Percentiles rank a stretch among this genome's conserved stretches.
Evolutionary conservation across 2,113 vertebrate genomes (phyloP).

Genomic region (rabbit (Oryctolagus cuniculus)): DNA sequence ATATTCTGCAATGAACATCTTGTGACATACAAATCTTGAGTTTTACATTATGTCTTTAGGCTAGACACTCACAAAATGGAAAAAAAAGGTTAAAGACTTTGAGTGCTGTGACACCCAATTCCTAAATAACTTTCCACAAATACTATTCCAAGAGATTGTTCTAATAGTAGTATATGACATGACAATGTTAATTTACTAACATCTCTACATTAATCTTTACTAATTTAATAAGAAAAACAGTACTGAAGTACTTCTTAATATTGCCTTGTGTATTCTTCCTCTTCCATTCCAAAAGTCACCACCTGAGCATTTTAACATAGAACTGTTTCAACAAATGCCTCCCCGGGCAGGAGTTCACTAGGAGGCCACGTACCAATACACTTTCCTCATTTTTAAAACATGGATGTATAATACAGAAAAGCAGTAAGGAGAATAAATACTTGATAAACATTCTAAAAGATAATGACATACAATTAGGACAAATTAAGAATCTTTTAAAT

Average conservation of each 20-base stretch:
- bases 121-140: constrained; percentile 51
- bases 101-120: neutral
- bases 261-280: neutral
- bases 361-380: neutral
- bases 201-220: constrained; percentile 38
- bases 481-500: neutral
- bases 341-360: neutral
- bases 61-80: neutral
- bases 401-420: neutral
- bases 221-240: constrained; percentile 24
- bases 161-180: neutral
- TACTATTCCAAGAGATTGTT: neutral
- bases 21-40: neutral
- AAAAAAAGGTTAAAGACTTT: neutral
- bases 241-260: neutral
- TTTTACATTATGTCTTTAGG: neutral
- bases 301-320: neutral
- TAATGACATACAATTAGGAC: neutral
- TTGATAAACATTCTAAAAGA: constrained; percentile 57
- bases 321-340: neutral
- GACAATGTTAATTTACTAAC: neutral
- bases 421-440: neutral
- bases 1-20: neutral
- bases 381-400: neutral
- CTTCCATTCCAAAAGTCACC: neutral